These are phyloP conservation scores for Lymantria dispar DNA, from an alignment of 2,888 invertebrate genomes.

Conservation along the genomic window DNA sequence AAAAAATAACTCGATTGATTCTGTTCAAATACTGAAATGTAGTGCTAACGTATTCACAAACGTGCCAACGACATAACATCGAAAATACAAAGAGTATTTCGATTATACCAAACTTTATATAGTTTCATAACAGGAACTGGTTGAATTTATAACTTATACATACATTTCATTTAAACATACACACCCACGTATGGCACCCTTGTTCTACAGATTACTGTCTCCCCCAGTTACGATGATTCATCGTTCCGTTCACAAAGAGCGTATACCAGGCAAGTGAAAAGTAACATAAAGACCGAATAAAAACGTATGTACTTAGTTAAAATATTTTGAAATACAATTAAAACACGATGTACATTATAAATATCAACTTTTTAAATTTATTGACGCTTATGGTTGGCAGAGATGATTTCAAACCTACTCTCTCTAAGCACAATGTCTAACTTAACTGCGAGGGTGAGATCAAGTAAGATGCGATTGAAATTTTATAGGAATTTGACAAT, in stretches of 20 bases:
- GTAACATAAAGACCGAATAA: neutral
- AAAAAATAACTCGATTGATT: no score
- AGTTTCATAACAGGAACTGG: neutral
- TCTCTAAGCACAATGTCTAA: neutral
- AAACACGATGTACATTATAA: no score
- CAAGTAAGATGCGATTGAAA: neutral
- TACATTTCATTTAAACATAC: neutral
- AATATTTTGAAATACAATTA: neutral
- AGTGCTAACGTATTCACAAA: no score
- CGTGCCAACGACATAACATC: no score
- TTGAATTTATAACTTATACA: neutral
- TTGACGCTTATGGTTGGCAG: neutral
- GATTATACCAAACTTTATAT: neutral
- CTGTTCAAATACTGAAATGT: no score
- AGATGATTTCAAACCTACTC: neutral
- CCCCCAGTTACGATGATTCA: slow-evolving; percentile 74
- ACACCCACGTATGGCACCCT: slow-evolving; percentile 24
- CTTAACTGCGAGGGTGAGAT: neutral
- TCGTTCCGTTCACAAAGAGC: slow-evolving; percentile 61
- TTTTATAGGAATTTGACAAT: neutral
- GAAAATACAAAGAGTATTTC: no score
- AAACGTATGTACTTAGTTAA: neutral
- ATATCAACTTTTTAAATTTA: neutral
- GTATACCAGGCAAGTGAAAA: neutral
- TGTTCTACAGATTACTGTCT: slow-evolving; percentile 39